Base-by-base conservation (phyloP, 2,888 invertebrate species). In the Chalcosyrphus nemorum region DNA sequence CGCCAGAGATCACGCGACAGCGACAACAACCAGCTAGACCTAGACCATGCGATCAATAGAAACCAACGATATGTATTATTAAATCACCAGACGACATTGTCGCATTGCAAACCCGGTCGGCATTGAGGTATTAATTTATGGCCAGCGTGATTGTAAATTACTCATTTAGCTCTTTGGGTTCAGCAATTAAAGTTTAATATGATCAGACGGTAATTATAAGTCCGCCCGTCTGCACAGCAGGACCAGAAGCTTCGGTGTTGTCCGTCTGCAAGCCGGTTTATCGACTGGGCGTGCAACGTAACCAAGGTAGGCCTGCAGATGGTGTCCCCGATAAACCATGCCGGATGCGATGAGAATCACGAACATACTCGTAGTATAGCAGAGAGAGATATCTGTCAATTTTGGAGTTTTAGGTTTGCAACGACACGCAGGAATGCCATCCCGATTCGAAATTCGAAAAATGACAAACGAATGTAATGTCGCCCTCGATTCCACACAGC, bases 161-260 rank as follows among this genome's bases (percentile, higher is more conserved):
- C 84, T 84, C 84, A 84, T 80, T 84, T 74, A 70, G 52, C 65
- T 80, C 80, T 65, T 54, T 15, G 35, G 70, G 74, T 75, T 80
- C 68, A 75, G 84, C 74, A 80, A 84, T 84, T 84, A 80, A 84
- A 80, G 54, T 80, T 80, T 75, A 80, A 80, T 84, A 80, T 59
- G 80, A 75, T 84, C 84, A 52, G 84, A 65, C 65, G 74, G 74
- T 80, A 84, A 84, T 84, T 80, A 68, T 70, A 82, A 68, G 66
- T 78, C 54, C 72, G 47, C 76, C 76, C 61, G 54, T 81, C 38
- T 13, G 70, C 61, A 50, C 65, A 72, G 72, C 68, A 13, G 54
- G 45, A 59, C 54, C 66, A 52, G 54, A 32, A 74, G 80, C 45
- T 61, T n/a, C 47, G 2, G n/a, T 41, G 15, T n/a, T n/a, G n/a